Evolutionary conservation across 2,113 vertebrate genomes (phyloP).

Genomic region (Heterotilapia buettikoferi): DNA sequence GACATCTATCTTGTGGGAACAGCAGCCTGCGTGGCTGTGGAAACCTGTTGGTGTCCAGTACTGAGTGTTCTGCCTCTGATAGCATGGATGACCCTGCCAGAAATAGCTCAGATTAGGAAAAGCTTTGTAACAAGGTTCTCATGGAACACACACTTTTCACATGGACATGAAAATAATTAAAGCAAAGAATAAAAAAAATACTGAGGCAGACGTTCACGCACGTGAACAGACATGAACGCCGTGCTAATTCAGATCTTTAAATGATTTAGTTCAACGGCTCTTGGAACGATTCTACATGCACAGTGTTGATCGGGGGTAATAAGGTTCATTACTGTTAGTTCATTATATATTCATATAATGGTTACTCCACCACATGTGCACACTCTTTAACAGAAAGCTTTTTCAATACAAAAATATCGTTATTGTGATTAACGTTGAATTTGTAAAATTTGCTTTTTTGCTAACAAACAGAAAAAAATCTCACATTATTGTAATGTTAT

Average conservation of each 20-base stretch:
- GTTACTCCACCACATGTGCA: background rate
- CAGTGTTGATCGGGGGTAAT: background rate
- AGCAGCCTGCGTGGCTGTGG: background rate
- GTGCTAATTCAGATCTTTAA: background rate
- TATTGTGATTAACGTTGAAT: background rate
- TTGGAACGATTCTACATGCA: background rate
- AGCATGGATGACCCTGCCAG: background rate
- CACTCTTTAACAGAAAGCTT: background rate
- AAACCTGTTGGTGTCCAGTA: background rate
- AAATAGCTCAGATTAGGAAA: background rate
- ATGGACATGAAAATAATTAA: background rate
- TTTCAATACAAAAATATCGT: background rate
- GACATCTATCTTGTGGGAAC: background rate
- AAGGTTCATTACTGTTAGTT: background rate
- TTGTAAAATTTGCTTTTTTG: background rate
- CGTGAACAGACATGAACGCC: background rate
- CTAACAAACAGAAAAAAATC: background rate
- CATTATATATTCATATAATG: background rate
- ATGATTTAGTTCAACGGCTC: background rate
- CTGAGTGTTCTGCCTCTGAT: slow-evolving; percentile 6
- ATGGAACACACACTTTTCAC: background rate
- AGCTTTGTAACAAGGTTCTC: slow-evolving; percentile 20
- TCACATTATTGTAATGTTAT: background rate
- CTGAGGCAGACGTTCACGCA: background rate
- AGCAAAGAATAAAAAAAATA: background rate